Conservation (phyloP, 2,888 invertebrate genomes). For the Tipula helvola region DNA sequence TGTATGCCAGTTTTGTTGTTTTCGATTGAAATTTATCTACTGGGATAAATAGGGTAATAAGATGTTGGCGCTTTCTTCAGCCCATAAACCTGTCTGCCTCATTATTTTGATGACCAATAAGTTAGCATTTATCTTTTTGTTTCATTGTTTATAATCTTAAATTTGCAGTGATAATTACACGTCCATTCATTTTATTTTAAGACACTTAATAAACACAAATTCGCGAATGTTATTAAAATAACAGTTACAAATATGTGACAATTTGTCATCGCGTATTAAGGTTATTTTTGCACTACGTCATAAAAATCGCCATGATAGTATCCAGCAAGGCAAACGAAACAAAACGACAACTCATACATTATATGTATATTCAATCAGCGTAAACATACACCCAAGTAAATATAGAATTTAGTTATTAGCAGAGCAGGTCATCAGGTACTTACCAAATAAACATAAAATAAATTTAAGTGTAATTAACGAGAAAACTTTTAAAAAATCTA, state of each 20-base stretch:
- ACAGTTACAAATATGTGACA: background rate
- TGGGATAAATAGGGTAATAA: too few species aligned
- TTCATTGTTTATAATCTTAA: too few species aligned
- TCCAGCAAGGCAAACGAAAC: background rate
- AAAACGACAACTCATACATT: background rate
- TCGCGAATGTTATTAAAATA: too few species aligned
- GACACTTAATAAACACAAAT: too few species aligned
- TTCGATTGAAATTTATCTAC: too few species aligned
- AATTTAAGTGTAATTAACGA: slow-evolving; percentile 50
- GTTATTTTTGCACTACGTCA: background rate
- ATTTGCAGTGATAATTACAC: too few species aligned
- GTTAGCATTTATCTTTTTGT: too few species aligned
- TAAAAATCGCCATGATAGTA: background rate
- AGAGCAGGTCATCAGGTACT: slow-evolving; percentile 21
- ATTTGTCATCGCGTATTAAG: slow-evolving; percentile 4
- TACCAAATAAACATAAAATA: slow-evolving; percentile 52
- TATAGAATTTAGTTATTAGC: background rate
- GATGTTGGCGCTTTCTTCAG: too few species aligned
- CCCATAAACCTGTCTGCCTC: too few species aligned
- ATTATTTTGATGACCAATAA: too few species aligned
- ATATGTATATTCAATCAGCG: background rate
- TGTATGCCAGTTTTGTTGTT: too few species aligned
- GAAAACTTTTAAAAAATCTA: slow-evolving; percentile 46
- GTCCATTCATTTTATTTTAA: too few species aligned
- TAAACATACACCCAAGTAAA: background rate